Evolutionary conservation across 2,797 vertebrate genomes (phyloP), one percentile per base, ranked within the genome.

Genomic region (Lutjanus campechanus): DNA sequence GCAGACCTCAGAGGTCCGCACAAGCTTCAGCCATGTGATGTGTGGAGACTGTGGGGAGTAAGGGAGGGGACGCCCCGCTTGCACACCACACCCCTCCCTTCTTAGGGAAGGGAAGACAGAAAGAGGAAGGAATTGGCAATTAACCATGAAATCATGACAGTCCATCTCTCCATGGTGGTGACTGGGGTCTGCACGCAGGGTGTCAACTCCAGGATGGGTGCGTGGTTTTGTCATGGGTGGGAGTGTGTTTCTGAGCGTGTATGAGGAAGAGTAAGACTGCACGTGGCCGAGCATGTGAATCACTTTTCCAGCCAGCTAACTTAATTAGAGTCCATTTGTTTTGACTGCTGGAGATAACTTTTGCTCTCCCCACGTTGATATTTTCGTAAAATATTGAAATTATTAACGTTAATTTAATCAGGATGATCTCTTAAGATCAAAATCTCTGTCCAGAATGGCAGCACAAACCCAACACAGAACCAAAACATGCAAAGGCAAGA

Each of bases 1-100:
- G 5, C 75, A 90, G 84, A 61, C 77, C 84, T 78, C 79, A 8
- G 54, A 81, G 55, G 76, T 81, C 71, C 0, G 61, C 92, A 91
- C 89, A 92, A 85, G 92, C 82, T 9, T 6, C 20, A 44, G 89
- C 91, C 94, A 94, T 93, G 93, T 94, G 94, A 93, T 81, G 43
- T 66, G 29, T 62, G 51, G 58, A 72, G 60, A 85, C 83, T 51
- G 76, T 51, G 64, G 77, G 72, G 75, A 80, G 74, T 76, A 50
- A 70, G 81, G 83, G 86, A 84, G 88, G 73, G 83, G 58, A 63
- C 60, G n/a, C 77, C 64, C 70, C 67, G 62, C 74, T 66, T 56
- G 59, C 53, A 64, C 43, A 15, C 43, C 70, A 40, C 68, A 19
- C 22, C 11, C 67, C 53, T 72, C 50, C 47, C 66, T 29, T 50